phyloP scores from a whole-genome alignment of 2,113 vertebrate genomes.

The Peromyscus leucopus region DNA sequence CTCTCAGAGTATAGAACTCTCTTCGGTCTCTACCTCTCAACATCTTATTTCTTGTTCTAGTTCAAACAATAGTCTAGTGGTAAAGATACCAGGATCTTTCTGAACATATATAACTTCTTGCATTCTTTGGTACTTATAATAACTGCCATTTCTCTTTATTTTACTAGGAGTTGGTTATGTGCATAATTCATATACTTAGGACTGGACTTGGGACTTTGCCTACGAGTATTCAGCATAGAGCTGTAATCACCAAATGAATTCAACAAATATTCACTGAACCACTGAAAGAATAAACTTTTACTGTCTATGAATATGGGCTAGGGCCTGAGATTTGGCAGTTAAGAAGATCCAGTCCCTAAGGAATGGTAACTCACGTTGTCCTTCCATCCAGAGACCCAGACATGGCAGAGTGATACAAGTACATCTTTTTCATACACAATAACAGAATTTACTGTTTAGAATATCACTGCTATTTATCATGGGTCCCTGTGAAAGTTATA shows the following conservation, averaged over 20 bases:
- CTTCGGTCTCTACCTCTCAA: neutral
- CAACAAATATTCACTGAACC: neutral
- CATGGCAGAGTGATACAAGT: neutral
- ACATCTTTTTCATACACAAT: slow-evolving; percentile 37
- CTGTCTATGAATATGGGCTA: neutral
- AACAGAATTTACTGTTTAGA: slow-evolving; percentile 19
- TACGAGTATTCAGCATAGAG: neutral
- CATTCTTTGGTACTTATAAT: neutral
- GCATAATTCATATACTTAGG: neutral
- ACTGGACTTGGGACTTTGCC: neutral
- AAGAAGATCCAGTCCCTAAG: neutral
- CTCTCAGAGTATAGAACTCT: neutral
- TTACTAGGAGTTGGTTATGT: neutral
- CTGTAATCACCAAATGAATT: neutral
- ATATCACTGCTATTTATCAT: neutral
- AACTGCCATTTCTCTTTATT: neutral
- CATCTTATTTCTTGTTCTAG: neutral
- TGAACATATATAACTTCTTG: neutral
- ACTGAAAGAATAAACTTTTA: neutral
- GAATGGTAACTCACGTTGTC: slow-evolving; percentile 26
- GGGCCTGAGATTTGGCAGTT: neutral
- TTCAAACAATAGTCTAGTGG: neutral
- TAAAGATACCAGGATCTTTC: neutral
- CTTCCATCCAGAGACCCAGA: neutral
- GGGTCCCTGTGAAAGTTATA: neutral